Evolutionary conservation across 1,140 invertebrate genomes (phyloP).

Genomic region (Reticulitermes speratus): DNA sequence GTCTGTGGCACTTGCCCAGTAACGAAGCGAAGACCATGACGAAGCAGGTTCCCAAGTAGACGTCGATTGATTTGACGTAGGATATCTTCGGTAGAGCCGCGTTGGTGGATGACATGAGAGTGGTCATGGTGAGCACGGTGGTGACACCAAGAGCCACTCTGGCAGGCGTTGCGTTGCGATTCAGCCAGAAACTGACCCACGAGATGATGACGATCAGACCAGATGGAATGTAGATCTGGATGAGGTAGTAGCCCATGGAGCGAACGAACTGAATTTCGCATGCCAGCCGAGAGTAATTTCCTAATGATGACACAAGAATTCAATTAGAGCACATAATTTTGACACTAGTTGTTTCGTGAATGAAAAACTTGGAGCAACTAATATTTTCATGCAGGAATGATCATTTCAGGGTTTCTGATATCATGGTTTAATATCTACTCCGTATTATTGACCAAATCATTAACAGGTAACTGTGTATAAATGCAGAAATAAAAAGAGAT

Average conservation of each 20-base stretch:
- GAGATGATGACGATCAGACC: constrained; percentile 98
- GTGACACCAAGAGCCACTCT: constrained; percentile 95
- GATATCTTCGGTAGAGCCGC: constrained; percentile 97
- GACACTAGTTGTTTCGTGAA: not conserved
- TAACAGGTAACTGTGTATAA: no score
- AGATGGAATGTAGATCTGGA: constrained; percentile 99
- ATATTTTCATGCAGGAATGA: no score
- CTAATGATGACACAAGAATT: constrained; percentile 53
- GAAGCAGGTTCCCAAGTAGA: constrained; percentile 97
- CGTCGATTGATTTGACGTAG: constrained; percentile 98
- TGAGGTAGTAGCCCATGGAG: constrained; percentile 98
- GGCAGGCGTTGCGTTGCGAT: constrained; percentile 94
- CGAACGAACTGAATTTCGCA: constrained; percentile 97
- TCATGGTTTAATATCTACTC: no score
- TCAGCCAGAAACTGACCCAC: constrained; percentile 93
- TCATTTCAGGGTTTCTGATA: not conserved
- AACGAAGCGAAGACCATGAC: constrained; percentile 96
- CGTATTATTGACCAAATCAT: no score
- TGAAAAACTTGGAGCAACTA: no score
- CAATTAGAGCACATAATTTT: not conserved
- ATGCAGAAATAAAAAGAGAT: no score
- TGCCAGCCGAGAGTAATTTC: constrained; percentile 96
- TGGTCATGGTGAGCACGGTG: constrained; percentile 98
- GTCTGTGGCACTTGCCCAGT: constrained; percentile 67
- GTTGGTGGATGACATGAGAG: constrained; percentile 97